Conservation (phyloP, 2,888 invertebrate species). For the Metalampra italica region DNA sequence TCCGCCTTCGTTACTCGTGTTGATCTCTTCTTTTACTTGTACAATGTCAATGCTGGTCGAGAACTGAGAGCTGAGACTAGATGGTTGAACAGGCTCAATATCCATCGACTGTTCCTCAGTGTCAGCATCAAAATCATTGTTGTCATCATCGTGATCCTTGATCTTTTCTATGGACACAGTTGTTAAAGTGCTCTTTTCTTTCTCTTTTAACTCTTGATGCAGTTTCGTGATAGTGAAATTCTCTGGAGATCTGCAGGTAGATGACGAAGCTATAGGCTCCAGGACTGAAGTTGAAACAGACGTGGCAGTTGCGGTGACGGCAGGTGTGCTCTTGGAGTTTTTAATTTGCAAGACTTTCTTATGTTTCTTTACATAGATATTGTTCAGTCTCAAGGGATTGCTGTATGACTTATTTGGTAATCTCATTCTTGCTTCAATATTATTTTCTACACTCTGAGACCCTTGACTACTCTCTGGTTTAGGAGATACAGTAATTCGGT, state of each 20-base stretch:
- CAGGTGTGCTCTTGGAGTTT: constrained; percentile 42
- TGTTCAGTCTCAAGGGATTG: constrained; percentile 56
- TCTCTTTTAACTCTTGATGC: constrained; percentile 26
- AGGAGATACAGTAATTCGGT: constrained; percentile 42
- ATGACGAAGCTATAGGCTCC: constrained; percentile 47
- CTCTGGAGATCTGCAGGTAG: constrained; percentile 45
- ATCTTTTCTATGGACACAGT: constrained; percentile 55
- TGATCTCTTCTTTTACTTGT: constrained; percentile 62
- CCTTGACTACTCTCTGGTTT: constrained; percentile 36
- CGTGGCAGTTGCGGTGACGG: constrained; percentile 11
- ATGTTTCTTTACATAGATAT: constrained; percentile 65
- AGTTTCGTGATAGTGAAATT: constrained; percentile 53
- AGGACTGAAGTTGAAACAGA: constrained; percentile 20
- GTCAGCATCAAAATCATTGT: constrained; percentile 52
- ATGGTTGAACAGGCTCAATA: constrained; percentile 48
- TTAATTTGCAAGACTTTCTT: constrained; percentile 70
- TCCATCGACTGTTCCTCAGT: constrained; percentile 65
- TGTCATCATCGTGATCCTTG: constrained; percentile 28
- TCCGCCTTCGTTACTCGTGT: constrained; percentile 53
- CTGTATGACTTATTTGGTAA: constrained; percentile 36
- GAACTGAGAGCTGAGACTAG: constrained; percentile 34
- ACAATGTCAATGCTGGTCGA: constrained; percentile 36
- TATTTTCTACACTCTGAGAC: constrained; percentile 20
- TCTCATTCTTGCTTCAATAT: constrained; percentile 22
- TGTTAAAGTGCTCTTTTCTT: constrained; percentile 36